phyloP scores from a whole-genome alignment of 23 tunicate genomes.

The Aplidium turbinatum region DNA sequence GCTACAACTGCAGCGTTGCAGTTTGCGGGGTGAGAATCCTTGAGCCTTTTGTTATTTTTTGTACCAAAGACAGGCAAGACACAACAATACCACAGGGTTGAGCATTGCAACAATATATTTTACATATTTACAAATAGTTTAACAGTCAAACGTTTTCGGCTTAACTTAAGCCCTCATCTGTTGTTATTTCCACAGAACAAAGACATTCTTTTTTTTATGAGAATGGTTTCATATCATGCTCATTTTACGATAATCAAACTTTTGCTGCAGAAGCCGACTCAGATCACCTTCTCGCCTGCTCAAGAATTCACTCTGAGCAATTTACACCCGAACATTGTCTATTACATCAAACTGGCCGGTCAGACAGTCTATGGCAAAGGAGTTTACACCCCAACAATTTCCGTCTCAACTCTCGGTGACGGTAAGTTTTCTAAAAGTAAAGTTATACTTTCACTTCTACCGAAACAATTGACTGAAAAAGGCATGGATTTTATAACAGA shows the following conservation, averaged over 20 bases:
- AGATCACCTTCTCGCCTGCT: not conserved
- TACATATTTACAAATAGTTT: no score
- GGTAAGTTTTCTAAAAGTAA: constrained; percentile 36
- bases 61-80: no score
- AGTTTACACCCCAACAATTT: constrained; percentile 48
- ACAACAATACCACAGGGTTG: no score
- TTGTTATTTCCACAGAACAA: not conserved
- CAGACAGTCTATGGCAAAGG: constrained; percentile 55
- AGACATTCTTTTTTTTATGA: not conserved
- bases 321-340: constrained; percentile 56
- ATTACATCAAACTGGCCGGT: constrained; percentile 63
- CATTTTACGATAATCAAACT: not conserved
- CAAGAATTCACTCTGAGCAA: constrained; percentile 30
- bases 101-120: no score
- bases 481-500: no score
- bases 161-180: no score
- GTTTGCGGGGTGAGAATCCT: constrained; percentile 2
- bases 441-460: not conserved
- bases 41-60: not conserved
- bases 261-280: constrained; percentile 6
- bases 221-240: not conserved
- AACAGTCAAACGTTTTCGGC: no score
- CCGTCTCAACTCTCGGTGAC: constrained; percentile 49
- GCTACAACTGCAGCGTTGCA: constrained; percentile 44
- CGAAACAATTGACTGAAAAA: no score